phyloP scores from a whole-genome alignment of 2,113 vertebrate species.

The Motacilla tschutschensis region DNA sequence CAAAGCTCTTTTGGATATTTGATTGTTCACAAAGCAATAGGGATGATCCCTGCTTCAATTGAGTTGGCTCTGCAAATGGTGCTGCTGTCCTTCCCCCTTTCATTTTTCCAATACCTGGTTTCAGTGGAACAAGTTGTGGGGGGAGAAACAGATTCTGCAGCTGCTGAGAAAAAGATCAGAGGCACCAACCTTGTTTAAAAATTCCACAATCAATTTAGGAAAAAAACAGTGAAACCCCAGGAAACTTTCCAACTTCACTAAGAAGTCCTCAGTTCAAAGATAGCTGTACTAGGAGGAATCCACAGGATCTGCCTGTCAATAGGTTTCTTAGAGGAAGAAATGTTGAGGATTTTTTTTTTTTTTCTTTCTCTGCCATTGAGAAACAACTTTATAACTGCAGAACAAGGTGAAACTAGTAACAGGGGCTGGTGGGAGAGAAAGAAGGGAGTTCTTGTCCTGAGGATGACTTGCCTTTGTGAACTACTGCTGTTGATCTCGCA shows the following conservation, averaged over 20 bases:
- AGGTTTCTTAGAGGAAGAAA: conserved; percentile 71
- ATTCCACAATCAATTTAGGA: conserved; percentile 78
- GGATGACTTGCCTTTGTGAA: neutral
- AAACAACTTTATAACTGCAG: conserved; percentile 65
- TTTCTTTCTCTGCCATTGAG: conserved; percentile 23
- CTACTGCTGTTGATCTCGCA: neutral
- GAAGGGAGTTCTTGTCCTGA: neutral
- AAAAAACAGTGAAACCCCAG: conserved; percentile 72
- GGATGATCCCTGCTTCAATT: neutral
- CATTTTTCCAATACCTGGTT: conserved; percentile 60
- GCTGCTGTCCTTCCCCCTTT: conserved; percentile 40
- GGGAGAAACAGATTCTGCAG: conserved; percentile 71
- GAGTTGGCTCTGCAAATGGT: conserved; percentile 8
- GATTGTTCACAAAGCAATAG: neutral
- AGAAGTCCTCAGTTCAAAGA: conserved; percentile 80
- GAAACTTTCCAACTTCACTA: conserved; percentile 72
- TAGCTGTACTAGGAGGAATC: conserved; percentile 70
- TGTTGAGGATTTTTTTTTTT: neutral
- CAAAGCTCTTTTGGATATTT: neutral
- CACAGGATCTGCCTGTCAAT: conserved; percentile 78
- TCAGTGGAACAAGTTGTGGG: conserved; percentile 65
- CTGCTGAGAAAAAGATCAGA: conserved; percentile 79
- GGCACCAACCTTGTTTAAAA: conserved; percentile 74
- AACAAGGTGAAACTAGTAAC: conserved; percentile 66
- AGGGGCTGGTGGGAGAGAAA: neutral